Base-by-base conservation (phyloP, 2,797 vertebrate species). In the Potorous gilbertii region DNA sequence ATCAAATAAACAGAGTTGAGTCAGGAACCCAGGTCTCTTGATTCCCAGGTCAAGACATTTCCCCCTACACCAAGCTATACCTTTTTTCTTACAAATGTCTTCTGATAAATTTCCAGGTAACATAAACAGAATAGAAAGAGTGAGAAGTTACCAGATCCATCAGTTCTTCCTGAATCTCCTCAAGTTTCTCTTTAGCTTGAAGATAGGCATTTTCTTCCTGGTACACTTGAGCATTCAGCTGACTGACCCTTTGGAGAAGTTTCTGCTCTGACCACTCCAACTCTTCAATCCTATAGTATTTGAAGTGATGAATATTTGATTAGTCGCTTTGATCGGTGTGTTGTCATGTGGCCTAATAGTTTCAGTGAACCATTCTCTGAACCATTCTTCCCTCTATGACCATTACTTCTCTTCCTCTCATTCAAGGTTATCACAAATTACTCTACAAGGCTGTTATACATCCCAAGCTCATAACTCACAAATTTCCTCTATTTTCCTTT, bases 131-230 rank as follows among this genome's bases (percentile, higher is more conserved):
- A 1, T 52, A 40, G 90, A 12, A 31, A 52, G 16, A 29, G 5
- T 34, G 34, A 54, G 1, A 93, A 3, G 62, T 91, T 95, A 98
- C 98, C 98, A 95, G 96, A 57, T 11, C 96, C 96, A 97, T 98
- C 93, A 99, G 98, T 95, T 99, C 98, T 34, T 97, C 97, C 94
- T 91, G 98, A 97, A 99, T 96, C 34, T 56, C 92, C 93, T 89
- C 96, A 93, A 99, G 98, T 96, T 98, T 99, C 97, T 98, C 98
- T 98, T 99, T 99, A 56, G 98, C 40, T 0, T 10, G 92, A 27
- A 97, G 66, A 2, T 97, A 96, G 56, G 97, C 95, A 16, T 97
- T 96, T 94, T 98, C 96, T 16, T 96, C 94, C 90, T 46, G 98
- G 10, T 89, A 87, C 62, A 98, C 6, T 1, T 95, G 96, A 62